Base-by-base conservation (phyloP, 2,797 vertebrate genomes). In the Sternarchorhynchus goeldii region DNA sequence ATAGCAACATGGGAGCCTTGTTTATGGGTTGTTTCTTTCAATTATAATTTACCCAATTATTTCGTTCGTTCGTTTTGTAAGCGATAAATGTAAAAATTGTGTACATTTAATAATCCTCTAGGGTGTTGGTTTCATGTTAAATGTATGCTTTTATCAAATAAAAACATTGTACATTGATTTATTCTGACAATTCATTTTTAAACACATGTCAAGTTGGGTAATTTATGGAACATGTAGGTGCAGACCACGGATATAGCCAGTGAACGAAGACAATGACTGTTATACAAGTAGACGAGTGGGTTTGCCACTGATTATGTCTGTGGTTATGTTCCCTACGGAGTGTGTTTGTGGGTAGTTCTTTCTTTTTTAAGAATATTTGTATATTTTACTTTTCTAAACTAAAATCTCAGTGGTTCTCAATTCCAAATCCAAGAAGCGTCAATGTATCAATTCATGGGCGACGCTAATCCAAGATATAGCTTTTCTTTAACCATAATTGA, bases 101-200 rank as follows among this genome's bases (percentile, higher is more conserved):
- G 74, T 87, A 85, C 73, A 81, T 83, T 91, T 85, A 89, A 90
- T 80, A 90, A 70, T 91, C 87, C 90, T 89, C 82, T 85, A 86
- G 81, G 88, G 88, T 89, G 88, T 91, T 88, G 90, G 84, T 92
- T 90, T 92, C 90, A 90, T 87, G 82, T 84, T 90, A 87, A 87
- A 84, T 92, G 90, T 93, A 91, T 89, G 90, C 87, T 88, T 92
- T 93, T 92, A 92, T 91, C 87, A 90, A 90, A 86, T 90, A 82
- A 82, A 82, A 76, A 82, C 65, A 84, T 73, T 82, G 77, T 77
- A 80, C 77, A 82, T 65, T 25, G 12, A 60, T 18, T n/a, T n/a
- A 3, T 36, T 72, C 32, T 74, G 63, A 12, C 7, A 1, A 2
- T 45, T 21, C 10, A 3, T 25, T 66, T 14, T 12, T 20, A 21